These are phyloP conservation scores for Heterodera carotae DNA, from an alignment of 1,140 invertebrate species.

Conservation along the genomic window DNA sequence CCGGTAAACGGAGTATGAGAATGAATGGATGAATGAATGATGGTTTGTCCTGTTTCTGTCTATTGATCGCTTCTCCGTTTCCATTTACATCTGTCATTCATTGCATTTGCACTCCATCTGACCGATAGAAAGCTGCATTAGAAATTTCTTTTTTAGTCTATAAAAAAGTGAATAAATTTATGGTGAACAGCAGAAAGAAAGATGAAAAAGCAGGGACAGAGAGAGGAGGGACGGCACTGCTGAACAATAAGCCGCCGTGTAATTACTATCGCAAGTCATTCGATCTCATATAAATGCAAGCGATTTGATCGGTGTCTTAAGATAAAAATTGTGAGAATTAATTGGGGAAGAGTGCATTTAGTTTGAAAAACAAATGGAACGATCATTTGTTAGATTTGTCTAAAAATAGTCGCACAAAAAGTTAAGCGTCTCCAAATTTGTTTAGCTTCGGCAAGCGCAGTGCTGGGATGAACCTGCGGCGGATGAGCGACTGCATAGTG, in stretches of 20 bases:
- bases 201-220: not conserved
- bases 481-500: conserved; percentile 54
- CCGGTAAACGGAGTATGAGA: too few species aligned
- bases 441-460: conserved; percentile 54
- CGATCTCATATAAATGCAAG: too few species aligned
- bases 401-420: too few species aligned
- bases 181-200: not conserved
- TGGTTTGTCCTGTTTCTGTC: conserved; percentile 2
- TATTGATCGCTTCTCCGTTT: conserved; percentile 17
- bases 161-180: not conserved
- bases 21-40: conserved; percentile 1
- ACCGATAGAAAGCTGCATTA: conserved; percentile 2
- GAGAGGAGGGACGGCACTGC: too few species aligned
- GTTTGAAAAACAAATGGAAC: too few species aligned
- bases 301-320: too few species aligned
- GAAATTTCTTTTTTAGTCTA: not conserved
- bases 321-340: too few species aligned
- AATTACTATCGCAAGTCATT: too few species aligned
- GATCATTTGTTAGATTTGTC: too few species aligned
- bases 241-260: not conserved
- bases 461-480: conserved; percentile 50
- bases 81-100: conserved; percentile 7
- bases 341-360: too few species aligned
- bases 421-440: conserved; percentile 30
- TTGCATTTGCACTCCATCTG: not conserved